Percentiles rank a stretch among this genome's conserved stretches.
Conservation (phyloP, 2,797 vertebrate species). For the Sphaeramia orbicularis region DNA sequence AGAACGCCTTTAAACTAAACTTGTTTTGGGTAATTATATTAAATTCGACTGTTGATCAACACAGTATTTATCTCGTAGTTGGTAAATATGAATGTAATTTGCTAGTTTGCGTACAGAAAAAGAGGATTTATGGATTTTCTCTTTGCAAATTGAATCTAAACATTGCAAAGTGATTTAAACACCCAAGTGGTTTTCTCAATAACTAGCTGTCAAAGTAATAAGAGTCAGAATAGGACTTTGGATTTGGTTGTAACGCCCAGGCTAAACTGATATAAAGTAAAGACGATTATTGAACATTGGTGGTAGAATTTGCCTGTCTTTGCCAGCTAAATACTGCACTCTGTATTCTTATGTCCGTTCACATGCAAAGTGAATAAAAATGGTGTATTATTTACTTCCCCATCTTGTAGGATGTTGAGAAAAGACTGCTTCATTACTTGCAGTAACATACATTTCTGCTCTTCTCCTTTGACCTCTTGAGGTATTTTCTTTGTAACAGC, state of each 20-base stretch:
- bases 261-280: conserved; percentile 53
- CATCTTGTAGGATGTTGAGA: too few relatives aligned
- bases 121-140: conserved; percentile 51
- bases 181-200: conserved; percentile 47
- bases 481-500: conserved; percentile 8
- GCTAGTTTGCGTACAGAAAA: conserved; percentile 24
- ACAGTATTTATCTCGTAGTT: conserved; percentile 7
- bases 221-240: conserved; percentile 54
- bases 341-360: neutral
- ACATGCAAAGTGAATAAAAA: too few relatives aligned
- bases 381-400: too few relatives aligned
- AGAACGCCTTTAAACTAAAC: neutral
- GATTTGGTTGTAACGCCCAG: conserved; percentile 56
- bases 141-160: conserved; percentile 53
- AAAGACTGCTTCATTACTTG: neutral
- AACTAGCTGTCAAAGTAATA: conserved; percentile 67
- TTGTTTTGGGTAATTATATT: conserved; percentile 25
- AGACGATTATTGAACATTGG: conserved; percentile 31
- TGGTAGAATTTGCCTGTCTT: neutral
- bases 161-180: conserved; percentile 54
- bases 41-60: conserved; percentile 14
- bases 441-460: neutral
- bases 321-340: conserved; percentile 3
- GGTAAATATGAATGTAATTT: conserved; percentile 29
- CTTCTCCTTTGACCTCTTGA: conserved; percentile 4